These are phyloP conservation scores for Maccullochella peelii DNA, from an alignment of 2,113 vertebrate species.

Conservation along the genomic window DNA sequence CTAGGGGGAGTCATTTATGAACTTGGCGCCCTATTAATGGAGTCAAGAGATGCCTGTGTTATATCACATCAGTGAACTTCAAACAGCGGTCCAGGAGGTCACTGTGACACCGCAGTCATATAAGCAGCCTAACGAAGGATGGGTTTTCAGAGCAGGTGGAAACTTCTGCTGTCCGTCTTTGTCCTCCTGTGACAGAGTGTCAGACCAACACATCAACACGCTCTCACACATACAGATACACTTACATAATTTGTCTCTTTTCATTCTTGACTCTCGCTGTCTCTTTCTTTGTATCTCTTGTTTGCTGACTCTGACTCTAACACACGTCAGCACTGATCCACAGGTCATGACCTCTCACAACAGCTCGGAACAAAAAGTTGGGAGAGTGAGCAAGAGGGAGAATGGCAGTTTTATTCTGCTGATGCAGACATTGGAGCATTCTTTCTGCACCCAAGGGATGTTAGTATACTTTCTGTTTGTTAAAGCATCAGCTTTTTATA, in stretches of 20 bases:
- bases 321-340: conserved; percentile 33
- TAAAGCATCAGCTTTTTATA: conserved; percentile 34
- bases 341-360: conserved; percentile 59
- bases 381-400: conserved; percentile 32
- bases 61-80: conserved; percentile 41
- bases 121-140: conserved; percentile 35
- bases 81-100: conserved; percentile 28
- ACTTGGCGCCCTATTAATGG: conserved; percentile 22
- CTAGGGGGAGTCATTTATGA: neutral
- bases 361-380: conserved; percentile 57
- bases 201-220: neutral
- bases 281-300: conserved; percentile 25
- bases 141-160: conserved; percentile 51
- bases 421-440: conserved; percentile 55
- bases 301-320: conserved; percentile 16
- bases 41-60: conserved; percentile 30
- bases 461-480: conserved; percentile 24
- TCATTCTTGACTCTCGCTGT: conserved; percentile 6
- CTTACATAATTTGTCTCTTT: neutral
- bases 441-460: conserved; percentile 35
- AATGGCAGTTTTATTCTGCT: conserved; percentile 69
- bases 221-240: conserved; percentile 16
- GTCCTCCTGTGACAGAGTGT: neutral
- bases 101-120: conserved; percentile 47
- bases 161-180: conserved; percentile 34